Conservation (phyloP, 2,888 invertebrate genomes). For the Rotaria socialis region DNA sequence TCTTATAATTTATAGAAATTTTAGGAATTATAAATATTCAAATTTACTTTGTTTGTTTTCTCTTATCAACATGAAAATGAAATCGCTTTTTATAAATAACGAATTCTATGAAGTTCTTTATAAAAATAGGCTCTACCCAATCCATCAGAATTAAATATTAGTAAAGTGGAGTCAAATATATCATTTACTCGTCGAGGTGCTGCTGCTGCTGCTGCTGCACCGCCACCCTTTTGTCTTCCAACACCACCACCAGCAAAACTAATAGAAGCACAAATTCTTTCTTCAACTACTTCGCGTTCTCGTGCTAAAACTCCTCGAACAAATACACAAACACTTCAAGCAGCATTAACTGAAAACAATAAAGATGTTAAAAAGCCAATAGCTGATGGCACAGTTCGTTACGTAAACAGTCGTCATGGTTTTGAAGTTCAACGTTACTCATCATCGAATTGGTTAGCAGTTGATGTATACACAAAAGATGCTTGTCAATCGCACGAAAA, state of each 20-base stretch:
- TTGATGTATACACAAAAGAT: slow-evolving; percentile 1
- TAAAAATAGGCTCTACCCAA: background rate
- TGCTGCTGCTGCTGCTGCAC: too few species aligned
- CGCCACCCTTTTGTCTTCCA: background rate
- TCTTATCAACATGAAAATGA: too few species aligned
- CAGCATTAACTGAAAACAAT: background rate
- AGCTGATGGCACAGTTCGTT: background rate
- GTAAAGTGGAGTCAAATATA: background rate
- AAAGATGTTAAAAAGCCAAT: background rate
- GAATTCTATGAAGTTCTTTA: background rate
- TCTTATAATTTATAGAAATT: too few species aligned
- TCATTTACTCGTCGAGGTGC: background rate
- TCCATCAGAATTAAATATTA: background rate
- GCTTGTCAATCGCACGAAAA: background rate
- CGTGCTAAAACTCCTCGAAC: background rate
- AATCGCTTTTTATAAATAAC: too few species aligned
- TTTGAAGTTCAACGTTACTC: slow-evolving; percentile 24
- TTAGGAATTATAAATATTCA: too few species aligned
- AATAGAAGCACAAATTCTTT: background rate
- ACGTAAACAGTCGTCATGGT: background rate
- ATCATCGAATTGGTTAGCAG: background rate
- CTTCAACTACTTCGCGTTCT: background rate
- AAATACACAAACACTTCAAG: background rate
- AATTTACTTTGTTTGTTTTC: too few species aligned
- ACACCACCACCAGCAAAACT: background rate